These are phyloP conservation scores for Allophyes oxyacanthae DNA, from an alignment of 2,888 invertebrate species.

Conservation along the genomic window DNA sequence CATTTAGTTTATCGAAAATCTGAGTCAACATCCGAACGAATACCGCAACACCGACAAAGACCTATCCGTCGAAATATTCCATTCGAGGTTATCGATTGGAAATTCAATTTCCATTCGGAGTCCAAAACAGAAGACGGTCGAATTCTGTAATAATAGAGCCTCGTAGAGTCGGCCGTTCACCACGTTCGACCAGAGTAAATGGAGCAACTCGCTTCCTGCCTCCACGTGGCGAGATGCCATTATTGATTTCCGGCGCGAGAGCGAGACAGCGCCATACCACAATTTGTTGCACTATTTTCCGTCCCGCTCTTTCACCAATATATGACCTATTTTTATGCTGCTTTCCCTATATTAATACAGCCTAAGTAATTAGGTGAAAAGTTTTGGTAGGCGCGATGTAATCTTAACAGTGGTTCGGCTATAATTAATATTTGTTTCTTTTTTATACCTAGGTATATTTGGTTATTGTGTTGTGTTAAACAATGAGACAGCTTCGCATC, in stretches of 20 bases:
- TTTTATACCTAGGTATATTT: slow-evolving; percentile 40
- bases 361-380: slow-evolving; percentile 87
- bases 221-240: slow-evolving; percentile 88
- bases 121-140: slow-evolving; percentile 60
- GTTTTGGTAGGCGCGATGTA: slow-evolving; percentile 73
- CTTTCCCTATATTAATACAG: slow-evolving; percentile 88
- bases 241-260: slow-evolving; percentile 88
- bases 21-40: slow-evolving; percentile 32
- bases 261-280: slow-evolving; percentile 80
- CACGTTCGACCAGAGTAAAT: slow-evolving; percentile 79
- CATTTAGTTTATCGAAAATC: slow-evolving; percentile 3
- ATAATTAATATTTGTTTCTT: slow-evolving; percentile 42
- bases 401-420: slow-evolving; percentile 62
- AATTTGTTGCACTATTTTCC: slow-evolving; percentile 89
- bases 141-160: slow-evolving; percentile 68
- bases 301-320: slow-evolving; percentile 84
- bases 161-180: slow-evolving; percentile 68
- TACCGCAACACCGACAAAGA: slow-evolving; percentile 39
- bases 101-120: slow-evolving; percentile 63
- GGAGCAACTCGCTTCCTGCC: slow-evolving; percentile 81
- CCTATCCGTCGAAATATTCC: slow-evolving; percentile 49
- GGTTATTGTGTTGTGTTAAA: slow-evolving; percentile 24
- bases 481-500: slow-evolving; percentile 26
- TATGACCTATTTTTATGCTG: slow-evolving; percentile 89
- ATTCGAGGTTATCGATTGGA: slow-evolving; percentile 53